Percentiles rank a stretch among this genome's conserved stretches.
Conservation (phyloP, 2,888 invertebrate species). For the Tenthredo notha region DNA sequence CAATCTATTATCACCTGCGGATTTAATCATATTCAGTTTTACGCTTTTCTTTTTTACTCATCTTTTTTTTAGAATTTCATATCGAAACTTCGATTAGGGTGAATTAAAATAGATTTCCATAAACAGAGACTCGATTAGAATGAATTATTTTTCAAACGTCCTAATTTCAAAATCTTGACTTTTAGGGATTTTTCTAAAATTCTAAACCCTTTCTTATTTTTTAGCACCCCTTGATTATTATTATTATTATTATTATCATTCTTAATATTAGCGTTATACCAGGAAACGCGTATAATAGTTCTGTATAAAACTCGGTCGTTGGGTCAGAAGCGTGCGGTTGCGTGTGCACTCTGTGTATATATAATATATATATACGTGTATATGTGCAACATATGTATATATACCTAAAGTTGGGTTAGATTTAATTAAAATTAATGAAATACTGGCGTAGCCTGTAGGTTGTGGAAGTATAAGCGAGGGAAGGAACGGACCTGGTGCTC, state of each 20-base stretch:
- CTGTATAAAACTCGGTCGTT: conserved; percentile 10
- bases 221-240: too few species aligned
- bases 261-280: too few species aligned
- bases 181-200: not conserved
- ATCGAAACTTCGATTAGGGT: not conserved
- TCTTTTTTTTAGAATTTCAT: not conserved
- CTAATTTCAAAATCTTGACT: not conserved
- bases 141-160: not conserved
- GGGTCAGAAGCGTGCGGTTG: conserved; percentile 2
- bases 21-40: too few species aligned
- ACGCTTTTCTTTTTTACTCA: not conserved
- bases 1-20: not conserved
- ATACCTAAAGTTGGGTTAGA: conserved; percentile 49
- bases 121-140: too few species aligned
- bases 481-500: conserved; percentile 39
- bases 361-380: not conserved
- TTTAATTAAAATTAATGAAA: conserved; percentile 76
- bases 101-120: too few species aligned
- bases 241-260: too few species aligned
- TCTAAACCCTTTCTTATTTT: too few species aligned
- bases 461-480: conserved; percentile 47
- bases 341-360: not conserved
- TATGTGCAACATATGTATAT: not conserved
- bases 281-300: not conserved
- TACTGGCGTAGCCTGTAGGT: conserved; percentile 64